Conservation (phyloP, 2,888 invertebrate genomes). For the Sturmia bella region DNA sequence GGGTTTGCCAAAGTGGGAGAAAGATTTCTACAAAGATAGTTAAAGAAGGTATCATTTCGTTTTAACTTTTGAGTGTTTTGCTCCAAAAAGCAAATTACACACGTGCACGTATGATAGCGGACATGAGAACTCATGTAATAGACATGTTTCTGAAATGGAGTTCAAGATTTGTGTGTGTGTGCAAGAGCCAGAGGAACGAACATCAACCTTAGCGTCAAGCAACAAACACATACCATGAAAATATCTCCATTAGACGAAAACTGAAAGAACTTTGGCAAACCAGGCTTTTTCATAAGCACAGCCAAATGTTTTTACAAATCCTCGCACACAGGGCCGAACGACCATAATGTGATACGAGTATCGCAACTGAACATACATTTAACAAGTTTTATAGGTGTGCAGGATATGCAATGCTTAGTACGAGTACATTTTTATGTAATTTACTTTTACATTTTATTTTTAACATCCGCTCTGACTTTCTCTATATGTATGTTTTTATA, state of each 20-base stretch:
- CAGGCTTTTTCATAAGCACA: slow-evolving; percentile 14
- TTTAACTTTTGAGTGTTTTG: slow-evolving; percentile 22
- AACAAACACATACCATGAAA: slow-evolving; percentile 22
- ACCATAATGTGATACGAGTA: slow-evolving; percentile 36
- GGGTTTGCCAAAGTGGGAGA: not conserved
- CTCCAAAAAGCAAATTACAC: slow-evolving; percentile 22
- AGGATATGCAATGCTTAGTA: not conserved
- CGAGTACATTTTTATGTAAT: not conserved
- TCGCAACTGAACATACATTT: slow-evolving; percentile 42
- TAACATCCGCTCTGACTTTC: slow-evolving; percentile 43
- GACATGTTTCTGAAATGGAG: slow-evolving; percentile 14
- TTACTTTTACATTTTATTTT: slow-evolving; percentile 3
- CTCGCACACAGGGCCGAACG: not conserved
- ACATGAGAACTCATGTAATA: not conserved
- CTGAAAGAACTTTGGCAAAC: slow-evolving; percentile 41
- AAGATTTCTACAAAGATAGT: slow-evolving; percentile 25
- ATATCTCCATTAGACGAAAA: slow-evolving; percentile 41
- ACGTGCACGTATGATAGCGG: not conserved
- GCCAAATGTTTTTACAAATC: not conserved
- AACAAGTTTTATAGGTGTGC: slow-evolving; percentile 51
- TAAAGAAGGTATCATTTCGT: slow-evolving; percentile 40
- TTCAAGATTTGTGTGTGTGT: slow-evolving; percentile 33
- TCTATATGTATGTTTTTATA: slow-evolving; percentile 36
- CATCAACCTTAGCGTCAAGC: slow-evolving; percentile 8
- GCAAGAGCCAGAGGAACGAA: too few species aligned